Conservation (phyloP, 2,797 vertebrate species). For the Aldrovandia affinis region DNA sequence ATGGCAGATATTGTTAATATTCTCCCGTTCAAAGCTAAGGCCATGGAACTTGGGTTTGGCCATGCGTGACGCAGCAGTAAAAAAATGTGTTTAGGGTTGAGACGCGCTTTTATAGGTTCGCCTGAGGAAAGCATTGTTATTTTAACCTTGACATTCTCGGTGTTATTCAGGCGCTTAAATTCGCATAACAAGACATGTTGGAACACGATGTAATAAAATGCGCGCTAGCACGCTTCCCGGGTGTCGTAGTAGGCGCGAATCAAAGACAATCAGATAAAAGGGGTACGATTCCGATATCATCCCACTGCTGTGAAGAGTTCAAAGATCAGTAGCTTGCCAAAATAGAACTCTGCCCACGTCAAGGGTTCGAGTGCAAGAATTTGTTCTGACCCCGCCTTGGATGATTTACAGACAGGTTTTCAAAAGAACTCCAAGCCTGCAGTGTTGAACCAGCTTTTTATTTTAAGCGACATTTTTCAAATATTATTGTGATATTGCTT, state of each 20-base stretch:
- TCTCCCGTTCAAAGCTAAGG: background rate
- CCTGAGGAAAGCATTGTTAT: conserved; percentile 14
- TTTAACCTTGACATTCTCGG: conserved; percentile 19
- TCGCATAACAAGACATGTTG: background rate
- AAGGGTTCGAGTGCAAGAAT: background rate
- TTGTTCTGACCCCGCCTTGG: background rate
- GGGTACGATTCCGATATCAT: background rate
- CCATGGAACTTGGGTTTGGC: background rate
- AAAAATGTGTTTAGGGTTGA: background rate
- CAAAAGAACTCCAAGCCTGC: background rate
- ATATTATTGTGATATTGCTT: background rate
- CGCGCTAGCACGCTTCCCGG: background rate
- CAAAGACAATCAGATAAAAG: background rate
- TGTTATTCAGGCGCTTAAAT: background rate
- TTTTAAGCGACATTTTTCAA: background rate
- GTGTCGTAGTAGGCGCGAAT: background rate
- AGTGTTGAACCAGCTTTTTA: background rate
- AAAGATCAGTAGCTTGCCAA: conserved; percentile 1
- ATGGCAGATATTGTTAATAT: background rate
- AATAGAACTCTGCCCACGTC: background rate
- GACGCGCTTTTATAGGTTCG: background rate
- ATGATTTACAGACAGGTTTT: background rate
- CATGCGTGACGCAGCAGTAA: conserved; percentile 13
- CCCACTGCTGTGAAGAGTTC: background rate
- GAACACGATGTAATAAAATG: background rate